Evolutionary conservation across 2,888 invertebrate genomes (phyloP).

Genomic region (Thyatira batis): DNA sequence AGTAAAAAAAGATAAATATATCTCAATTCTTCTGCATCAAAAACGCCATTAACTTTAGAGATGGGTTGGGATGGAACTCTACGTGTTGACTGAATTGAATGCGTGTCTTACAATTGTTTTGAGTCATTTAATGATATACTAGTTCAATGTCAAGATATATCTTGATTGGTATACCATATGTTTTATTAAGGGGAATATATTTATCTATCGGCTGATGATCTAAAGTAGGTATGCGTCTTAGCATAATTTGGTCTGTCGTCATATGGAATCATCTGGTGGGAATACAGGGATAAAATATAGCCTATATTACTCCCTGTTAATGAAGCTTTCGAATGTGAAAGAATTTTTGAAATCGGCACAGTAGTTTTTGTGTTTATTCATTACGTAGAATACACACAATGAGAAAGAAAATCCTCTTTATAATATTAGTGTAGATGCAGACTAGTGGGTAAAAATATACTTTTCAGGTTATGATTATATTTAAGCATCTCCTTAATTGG

Average conservation of each 20-base stretch:
- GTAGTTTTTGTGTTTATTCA: too few relatives aligned
- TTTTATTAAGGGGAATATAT: slow-evolving; percentile 25
- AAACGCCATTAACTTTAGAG: not conserved
- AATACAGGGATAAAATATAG: too few relatives aligned
- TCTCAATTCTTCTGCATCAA: too few relatives aligned
- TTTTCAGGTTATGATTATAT: not conserved
- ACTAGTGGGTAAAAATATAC: slow-evolving; percentile 8
- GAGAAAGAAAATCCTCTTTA: too few relatives aligned
- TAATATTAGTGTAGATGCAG: too few relatives aligned
- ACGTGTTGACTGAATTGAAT: slow-evolving; percentile 26
- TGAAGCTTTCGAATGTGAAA: too few relatives aligned
- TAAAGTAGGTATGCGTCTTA: not conserved
- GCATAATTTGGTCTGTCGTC: too few relatives aligned
- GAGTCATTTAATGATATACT: slow-evolving; percentile 27
- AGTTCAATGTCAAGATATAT: slow-evolving; percentile 57
- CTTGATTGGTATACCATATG: slow-evolving; percentile 33
- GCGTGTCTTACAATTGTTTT: slow-evolving; percentile 28
- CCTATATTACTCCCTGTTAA: too few relatives aligned
- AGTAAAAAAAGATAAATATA: too few relatives aligned
- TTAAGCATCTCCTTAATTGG: slow-evolving; percentile 38
- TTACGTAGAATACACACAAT: too few relatives aligned
- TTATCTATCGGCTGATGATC: not conserved
- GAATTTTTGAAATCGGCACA: too few relatives aligned
- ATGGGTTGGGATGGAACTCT: not conserved
- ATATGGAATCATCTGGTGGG: too few relatives aligned